Conservation (phyloP, 2,113 vertebrate genomes). For the Odocoileus virginianus region DNA sequence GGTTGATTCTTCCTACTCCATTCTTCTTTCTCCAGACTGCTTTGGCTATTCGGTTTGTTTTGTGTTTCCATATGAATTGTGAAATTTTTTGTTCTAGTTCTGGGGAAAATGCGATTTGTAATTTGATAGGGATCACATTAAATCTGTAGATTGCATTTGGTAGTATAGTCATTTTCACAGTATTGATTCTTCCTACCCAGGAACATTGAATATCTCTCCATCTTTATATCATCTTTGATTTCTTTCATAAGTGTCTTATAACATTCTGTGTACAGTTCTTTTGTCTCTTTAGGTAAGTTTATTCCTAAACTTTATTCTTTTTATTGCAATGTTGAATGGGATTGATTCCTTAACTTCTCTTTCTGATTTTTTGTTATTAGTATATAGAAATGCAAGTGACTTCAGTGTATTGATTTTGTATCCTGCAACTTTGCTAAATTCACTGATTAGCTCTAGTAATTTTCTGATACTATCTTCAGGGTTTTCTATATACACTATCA, state of each 20-base stretch:
- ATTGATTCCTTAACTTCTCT: not conserved
- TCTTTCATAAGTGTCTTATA: not conserved
- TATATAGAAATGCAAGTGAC: not conserved
- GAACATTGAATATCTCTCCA: not conserved
- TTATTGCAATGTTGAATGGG: not conserved
- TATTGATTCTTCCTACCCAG: not conserved
- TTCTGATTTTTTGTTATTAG: not conserved
- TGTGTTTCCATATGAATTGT: not conserved
- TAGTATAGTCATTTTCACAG: not conserved
- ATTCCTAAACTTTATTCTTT: not conserved
- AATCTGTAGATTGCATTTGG: not conserved
- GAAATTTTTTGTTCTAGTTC: not conserved
- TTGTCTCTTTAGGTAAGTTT: not conserved
- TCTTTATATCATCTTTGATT: not conserved
- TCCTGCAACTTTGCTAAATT: not conserved
- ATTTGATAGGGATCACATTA: not conserved
- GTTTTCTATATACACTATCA: not conserved
- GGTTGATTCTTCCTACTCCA: not conserved
- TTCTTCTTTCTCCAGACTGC: not conserved
- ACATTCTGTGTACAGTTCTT: not conserved
- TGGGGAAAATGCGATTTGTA: accelerated
- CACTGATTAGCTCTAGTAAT: not conserved
- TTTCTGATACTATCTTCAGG: not conserved
- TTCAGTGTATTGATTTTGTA: not conserved
- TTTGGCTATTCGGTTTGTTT: not conserved